Conservation (phyloP, 2,888 invertebrate genomes). For the Drosophila austrosaltans region DNA sequence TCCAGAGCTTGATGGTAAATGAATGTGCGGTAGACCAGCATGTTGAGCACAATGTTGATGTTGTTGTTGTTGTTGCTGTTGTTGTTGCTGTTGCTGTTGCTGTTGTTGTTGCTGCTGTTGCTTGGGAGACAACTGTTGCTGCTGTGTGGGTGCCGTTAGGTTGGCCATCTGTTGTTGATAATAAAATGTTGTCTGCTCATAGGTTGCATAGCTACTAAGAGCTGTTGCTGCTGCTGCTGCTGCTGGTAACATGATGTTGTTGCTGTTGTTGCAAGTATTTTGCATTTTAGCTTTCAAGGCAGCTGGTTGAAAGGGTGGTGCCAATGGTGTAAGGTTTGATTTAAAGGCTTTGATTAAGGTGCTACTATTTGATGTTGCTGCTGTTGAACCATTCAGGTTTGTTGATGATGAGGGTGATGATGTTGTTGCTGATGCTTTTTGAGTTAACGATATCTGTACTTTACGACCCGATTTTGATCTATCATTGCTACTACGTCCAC, state of each 20-base stretch:
- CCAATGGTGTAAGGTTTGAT: conserved; percentile 79
- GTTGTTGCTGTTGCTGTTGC: conserved; percentile 47
- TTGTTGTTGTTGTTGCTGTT: conserved; percentile 43
- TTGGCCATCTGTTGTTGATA: conserved; percentile 65
- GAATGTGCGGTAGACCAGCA: conserved; percentile 67
- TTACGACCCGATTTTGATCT: conserved; percentile 31
- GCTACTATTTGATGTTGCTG: conserved; percentile 47
- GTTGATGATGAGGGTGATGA: conserved; percentile 6
- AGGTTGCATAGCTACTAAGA: conserved; percentile 60
- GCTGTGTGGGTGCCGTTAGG: conserved; percentile 54
- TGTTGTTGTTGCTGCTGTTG: conserved; percentile 54
- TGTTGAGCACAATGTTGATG: conserved; percentile 77
- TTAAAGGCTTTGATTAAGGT: conserved; percentile 73
- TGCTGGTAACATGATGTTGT: conserved; percentile 24
- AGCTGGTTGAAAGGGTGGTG: conserved; percentile 79
- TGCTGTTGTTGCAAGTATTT: conserved; percentile 38
- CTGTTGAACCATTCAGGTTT: conserved; percentile 9
- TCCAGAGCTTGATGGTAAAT: conserved; percentile 56
- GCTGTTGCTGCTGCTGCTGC: conserved; percentile 25
- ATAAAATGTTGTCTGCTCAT: conserved; percentile 76
- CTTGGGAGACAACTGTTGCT: conserved; percentile 27
- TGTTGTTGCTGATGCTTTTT: conserved; percentile 24
- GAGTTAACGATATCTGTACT: conserved; percentile 17
- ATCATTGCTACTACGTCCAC: conserved; percentile 33
- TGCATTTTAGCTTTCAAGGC: conserved; percentile 58